Conservation (phyloP, 2,113 vertebrate species). For the Prolemur simus region DNA sequence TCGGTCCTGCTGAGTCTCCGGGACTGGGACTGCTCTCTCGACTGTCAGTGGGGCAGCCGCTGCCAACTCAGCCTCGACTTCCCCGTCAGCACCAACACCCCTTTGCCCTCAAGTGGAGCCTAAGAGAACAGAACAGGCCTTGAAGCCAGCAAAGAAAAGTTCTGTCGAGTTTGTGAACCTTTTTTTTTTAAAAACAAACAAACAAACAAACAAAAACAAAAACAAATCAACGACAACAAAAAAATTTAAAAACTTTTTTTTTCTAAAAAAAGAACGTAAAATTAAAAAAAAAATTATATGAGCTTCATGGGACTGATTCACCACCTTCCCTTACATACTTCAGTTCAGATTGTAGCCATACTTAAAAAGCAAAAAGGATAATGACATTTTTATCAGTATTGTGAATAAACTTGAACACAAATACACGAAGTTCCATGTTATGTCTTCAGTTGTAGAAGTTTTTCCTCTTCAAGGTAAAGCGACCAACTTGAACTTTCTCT, state of each 20-base stretch:
- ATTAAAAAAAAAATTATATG: constrained; percentile 82
- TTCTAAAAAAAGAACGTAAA: constrained; percentile 73
- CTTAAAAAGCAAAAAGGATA: constrained; percentile 88
- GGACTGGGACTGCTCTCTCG: constrained; percentile 83
- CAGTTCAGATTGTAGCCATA: constrained; percentile 95
- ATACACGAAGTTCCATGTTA: constrained; percentile 93
- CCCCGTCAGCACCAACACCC: constrained; percentile 33
- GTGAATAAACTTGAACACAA: constrained; percentile 99
- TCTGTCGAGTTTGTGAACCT: constrained; percentile 90
- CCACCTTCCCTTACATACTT: constrained; percentile 91
- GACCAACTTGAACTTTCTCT: constrained; percentile 97
- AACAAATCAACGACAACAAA: constrained; percentile 35
- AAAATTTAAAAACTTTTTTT: constrained; percentile 82
- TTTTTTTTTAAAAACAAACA: constrained; percentile 80
- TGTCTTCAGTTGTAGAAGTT: constrained; percentile 94
- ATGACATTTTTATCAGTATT: constrained; percentile 99
- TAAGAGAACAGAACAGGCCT: constrained; percentile 83
- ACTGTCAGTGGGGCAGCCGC: constrained; percentile 36
- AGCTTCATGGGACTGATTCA: constrained; percentile 94
- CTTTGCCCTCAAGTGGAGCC: constrained; percentile 78
- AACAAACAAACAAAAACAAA: no score
- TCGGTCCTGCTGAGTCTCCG: constrained; percentile 82
- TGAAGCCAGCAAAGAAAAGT: constrained; percentile 88
- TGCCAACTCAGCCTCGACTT: constrained; percentile 51
- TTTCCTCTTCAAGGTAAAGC: constrained; percentile 89